A percentile compares a stretch with the other conserved stretches of the same genome.
Evolutionary conservation across 2,797 vertebrate genomes (phyloP).

Genomic region (Acanthis flammea): DNA sequence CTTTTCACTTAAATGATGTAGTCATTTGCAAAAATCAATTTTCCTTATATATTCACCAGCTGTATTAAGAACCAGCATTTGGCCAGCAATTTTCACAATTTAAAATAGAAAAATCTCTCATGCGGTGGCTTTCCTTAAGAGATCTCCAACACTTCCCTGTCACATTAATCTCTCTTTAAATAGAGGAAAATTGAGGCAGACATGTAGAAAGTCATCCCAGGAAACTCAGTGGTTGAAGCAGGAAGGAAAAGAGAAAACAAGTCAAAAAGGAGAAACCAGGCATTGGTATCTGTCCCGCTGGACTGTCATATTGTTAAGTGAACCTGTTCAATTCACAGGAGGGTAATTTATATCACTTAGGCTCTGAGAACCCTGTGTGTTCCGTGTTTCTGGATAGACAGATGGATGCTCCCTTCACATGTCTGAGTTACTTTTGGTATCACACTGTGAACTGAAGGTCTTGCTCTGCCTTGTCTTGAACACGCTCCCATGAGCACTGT

Average conservation of each 20-base stretch:
- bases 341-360: not conserved
- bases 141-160: not conserved
- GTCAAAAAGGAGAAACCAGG: not conserved
- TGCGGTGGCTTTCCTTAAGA: not conserved
- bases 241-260: not conserved
- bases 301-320: not conserved
- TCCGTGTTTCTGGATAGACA: not conserved
- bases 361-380: not conserved
- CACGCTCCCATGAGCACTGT: not conserved
- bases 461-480: not conserved
- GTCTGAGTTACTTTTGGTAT: not conserved
- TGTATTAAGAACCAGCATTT: slow-evolving; percentile 46
- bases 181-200: not conserved
- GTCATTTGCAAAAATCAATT: slow-evolving; percentile 19
- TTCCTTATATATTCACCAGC: slow-evolving; percentile 27
- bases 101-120: slow-evolving; percentile 46
- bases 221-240: not conserved
- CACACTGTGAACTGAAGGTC: not conserved
- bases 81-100: slow-evolving; percentile 16
- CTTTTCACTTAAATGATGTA: not conserved
- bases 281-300: not conserved
- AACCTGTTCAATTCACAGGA: not conserved
- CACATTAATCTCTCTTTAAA: not conserved
- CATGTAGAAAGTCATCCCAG: not conserved
- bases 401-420: not conserved